Percentiles rank a stretch among this genome's conserved stretches.
Conservation (phyloP, 2,797 vertebrate genomes). For the Gallinago nigripennis region DNA sequence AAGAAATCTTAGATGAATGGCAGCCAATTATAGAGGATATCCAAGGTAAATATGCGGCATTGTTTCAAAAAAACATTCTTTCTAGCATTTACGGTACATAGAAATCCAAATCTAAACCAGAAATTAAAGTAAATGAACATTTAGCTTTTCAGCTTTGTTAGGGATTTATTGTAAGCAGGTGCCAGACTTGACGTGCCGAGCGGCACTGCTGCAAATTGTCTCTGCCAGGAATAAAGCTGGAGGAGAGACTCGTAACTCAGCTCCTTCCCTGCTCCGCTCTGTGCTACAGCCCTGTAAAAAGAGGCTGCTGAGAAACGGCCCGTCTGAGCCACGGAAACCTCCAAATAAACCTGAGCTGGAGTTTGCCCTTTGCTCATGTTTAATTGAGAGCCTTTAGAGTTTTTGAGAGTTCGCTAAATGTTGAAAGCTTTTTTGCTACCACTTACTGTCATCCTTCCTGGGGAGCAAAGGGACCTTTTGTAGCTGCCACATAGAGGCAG, state of each 20-base stretch:
- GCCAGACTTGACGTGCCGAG: neutral
- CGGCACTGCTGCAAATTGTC: neutral
- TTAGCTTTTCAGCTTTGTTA: neutral
- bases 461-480: rapidly evolving
- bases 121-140: neutral
- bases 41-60: neutral
- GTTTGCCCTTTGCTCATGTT: neutral
- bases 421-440: neutral
- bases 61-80: neutral
- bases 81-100: neutral
- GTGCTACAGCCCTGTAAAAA: neutral
- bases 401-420: neutral
- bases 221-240: constrained; percentile 18
- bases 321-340: neutral
- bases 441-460: neutral
- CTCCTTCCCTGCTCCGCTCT: neutral
- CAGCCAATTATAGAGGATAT: neutral
- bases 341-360: neutral
- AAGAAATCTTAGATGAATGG: neutral
- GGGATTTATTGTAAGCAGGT: constrained; percentile 38
- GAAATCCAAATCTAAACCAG: neutral
- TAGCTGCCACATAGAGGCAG: neutral
- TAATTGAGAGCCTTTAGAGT: neutral
- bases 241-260: neutral
- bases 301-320: neutral